These are phyloP conservation scores for Cygnus buccinator DNA, from an alignment of 2,113 vertebrate species.

Conservation along the genomic window DNA sequence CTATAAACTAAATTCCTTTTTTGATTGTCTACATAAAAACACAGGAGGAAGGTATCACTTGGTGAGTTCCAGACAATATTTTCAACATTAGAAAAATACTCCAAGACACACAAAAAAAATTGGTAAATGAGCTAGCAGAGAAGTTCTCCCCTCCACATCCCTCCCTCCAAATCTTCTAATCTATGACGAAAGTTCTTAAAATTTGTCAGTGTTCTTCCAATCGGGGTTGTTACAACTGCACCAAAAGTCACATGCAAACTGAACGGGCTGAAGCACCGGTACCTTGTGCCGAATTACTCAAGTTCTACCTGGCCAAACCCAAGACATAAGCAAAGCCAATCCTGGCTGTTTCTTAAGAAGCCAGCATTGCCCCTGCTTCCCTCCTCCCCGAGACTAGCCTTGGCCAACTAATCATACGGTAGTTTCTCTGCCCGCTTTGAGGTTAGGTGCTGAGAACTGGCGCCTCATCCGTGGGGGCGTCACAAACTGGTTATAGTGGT, in stretches of 20 bases:
- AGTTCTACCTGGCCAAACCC: background rate
- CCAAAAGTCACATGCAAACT: background rate
- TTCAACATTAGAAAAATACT: constrained; percentile 65
- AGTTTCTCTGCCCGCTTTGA: constrained; percentile 93
- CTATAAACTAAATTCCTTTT: constrained; percentile 61
- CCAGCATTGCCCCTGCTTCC: constrained; percentile 10
- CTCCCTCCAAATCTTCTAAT: constrained; percentile 36
- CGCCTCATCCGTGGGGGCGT: constrained; percentile 93
- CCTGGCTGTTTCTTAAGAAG: background rate
- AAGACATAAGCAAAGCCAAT: constrained; percentile 2
- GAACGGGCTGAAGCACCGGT: constrained; percentile 25
- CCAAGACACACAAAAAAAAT: constrained; percentile 48
- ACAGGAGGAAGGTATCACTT: constrained; percentile 60
- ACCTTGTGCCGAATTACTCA: background rate
- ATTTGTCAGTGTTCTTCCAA: constrained; percentile 19
- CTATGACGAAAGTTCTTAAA: background rate
- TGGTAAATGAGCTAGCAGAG: constrained; percentile 45
- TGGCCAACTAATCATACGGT: constrained; percentile 81
- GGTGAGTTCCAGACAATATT: constrained; percentile 58
- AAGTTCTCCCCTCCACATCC: constrained; percentile 19
- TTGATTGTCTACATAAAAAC: constrained; percentile 68
- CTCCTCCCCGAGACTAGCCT: constrained; percentile 27
- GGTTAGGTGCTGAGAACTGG: constrained; percentile 94
- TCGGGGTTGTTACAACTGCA: constrained; percentile 31
- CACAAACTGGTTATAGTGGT: constrained; percentile 80